Evolutionary conservation across 2,113 vertebrate genomes (phyloP).

Genomic region (Capreolus pygargus): DNA sequence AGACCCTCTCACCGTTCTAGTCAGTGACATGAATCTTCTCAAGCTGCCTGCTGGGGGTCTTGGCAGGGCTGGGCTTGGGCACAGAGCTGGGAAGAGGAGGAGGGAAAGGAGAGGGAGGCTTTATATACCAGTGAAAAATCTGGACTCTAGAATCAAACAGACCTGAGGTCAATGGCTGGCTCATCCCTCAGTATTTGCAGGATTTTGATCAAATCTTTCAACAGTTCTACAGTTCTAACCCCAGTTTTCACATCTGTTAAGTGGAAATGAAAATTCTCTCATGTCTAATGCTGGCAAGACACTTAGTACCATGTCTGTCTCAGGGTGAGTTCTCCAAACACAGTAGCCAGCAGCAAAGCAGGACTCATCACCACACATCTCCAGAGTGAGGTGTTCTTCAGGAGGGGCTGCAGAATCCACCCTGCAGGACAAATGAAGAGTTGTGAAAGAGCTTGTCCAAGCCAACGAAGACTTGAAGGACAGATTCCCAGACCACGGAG

Average conservation of each 20-base stretch:
- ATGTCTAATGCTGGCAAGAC: not conserved
- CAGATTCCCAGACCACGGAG: not conserved
- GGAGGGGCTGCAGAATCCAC: not conserved
- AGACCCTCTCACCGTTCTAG: not conserved
- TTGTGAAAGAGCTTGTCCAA: not conserved
- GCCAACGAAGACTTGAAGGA: not conserved
- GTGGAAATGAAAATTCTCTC: not conserved
- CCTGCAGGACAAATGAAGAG: not conserved
- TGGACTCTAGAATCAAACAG: not conserved
- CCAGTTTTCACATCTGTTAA: not conserved
- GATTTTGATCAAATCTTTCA: not conserved
- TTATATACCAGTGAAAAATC: not conserved
- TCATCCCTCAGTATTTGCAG: not conserved
- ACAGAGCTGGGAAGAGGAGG: not conserved
- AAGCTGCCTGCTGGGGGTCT: not conserved
- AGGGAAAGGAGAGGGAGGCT: not conserved
- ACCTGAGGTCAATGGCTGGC: not conserved
- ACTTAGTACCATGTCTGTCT: not conserved
- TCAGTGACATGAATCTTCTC: not conserved
- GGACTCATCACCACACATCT: rapidly evolving
- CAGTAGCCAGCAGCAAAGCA: not conserved
- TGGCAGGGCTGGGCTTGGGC: not conserved
- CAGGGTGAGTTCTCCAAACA: not conserved
- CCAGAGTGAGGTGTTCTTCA: not conserved
- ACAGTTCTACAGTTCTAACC: not conserved